Base-by-base conservation (phyloP, 64 coral and sea anemone species). In the Orbicella faveolata region DNA sequence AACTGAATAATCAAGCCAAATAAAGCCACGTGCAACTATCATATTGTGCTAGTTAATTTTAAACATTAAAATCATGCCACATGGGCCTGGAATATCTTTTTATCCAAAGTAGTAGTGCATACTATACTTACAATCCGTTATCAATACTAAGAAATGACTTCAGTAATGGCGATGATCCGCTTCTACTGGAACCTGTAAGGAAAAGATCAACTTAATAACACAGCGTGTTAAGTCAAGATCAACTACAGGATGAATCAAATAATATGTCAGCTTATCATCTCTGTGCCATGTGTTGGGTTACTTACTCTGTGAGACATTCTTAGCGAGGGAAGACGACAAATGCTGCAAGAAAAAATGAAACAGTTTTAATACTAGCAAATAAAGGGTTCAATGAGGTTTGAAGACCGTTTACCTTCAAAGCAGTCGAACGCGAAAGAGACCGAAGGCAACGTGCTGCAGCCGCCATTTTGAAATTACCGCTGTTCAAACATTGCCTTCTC, bases 381-480 rank as follows among this genome's bases (percentile, higher is more conserved):
- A 61, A 34, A 1, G 44, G 25, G 77, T 5, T 12, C 14, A 13
- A 84, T 16, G 52, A 20, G 74, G 18, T 18, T 84, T 65, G 37
- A n/a, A 39, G 13, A 2, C 21, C 21, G n/a, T 34, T 87, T 23
- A 87, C 83, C n/a, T 80, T 92, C 16, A 80, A 7, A 23, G 23
- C 54, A 51, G 90, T 73, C 34, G 79, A 83, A 75, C 90, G 90
- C 72, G 66, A 34, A 5, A 92, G 63, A 41, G 83, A 87, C 12
- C 90, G 82, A 13, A 79, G 26, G 75, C 83, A 87, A 87, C 90
- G 74, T 92, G 63, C 90, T 25, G 81, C 83, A 55, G 90, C 61
- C 90, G 90, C 90, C 90, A 92, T 92, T 63, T 92, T 92, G 75
- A 78, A 80, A 68, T 85, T 72, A 85, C 82, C 82, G 65, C 82